These are phyloP conservation scores for Erannis defoliaria DNA, from an alignment of 2,888 invertebrate genomes.

Conservation along the genomic window DNA sequence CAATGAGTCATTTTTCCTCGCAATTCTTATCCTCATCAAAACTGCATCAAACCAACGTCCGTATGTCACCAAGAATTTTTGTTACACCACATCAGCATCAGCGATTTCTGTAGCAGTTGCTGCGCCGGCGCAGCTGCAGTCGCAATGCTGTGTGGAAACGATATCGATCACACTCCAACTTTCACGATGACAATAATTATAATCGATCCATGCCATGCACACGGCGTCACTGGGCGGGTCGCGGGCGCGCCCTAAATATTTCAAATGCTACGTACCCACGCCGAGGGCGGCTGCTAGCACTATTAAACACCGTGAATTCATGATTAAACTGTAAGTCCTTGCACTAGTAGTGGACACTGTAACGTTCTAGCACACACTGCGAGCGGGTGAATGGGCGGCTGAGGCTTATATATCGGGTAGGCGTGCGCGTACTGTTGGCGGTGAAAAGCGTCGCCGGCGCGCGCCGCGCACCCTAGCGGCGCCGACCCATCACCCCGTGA, in stretches of 20 bases:
- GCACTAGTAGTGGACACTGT: conserved; percentile 82
- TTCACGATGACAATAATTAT: conserved; percentile 61
- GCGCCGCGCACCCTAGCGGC: conserved; percentile 59
- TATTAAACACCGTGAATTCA: conserved; percentile 86
- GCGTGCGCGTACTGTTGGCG: conserved; percentile 70
- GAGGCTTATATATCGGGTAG: conserved; percentile 84
- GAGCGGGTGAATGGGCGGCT: conserved; percentile 85
- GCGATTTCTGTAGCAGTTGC: conserved; percentile 66
- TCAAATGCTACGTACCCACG: conserved; percentile 88
- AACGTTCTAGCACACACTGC: conserved; percentile 86
- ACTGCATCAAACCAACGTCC: conserved; percentile 27
- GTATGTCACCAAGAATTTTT: conserved; percentile 43
- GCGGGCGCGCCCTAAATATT: conserved; percentile 76
- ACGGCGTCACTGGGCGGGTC: conserved; percentile 56
- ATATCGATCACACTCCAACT: conserved; percentile 67
- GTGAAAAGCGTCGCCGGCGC: conserved; percentile 77
- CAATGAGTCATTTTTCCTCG: conserved; percentile 16
- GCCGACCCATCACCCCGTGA: conserved; percentile 45
- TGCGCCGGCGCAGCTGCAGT: conserved; percentile 58
- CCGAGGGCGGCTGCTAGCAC: conserved; percentile 89
- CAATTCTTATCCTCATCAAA: conserved; percentile 6
- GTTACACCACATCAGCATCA: conserved; percentile 63
- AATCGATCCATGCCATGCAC: conserved; percentile 55
- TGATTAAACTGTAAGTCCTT: conserved; percentile 82
- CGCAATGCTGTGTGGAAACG: conserved; percentile 59